phyloP scores from a whole-genome alignment of 1,140 invertebrate genomes.

The Drosophila hydei region DNA sequence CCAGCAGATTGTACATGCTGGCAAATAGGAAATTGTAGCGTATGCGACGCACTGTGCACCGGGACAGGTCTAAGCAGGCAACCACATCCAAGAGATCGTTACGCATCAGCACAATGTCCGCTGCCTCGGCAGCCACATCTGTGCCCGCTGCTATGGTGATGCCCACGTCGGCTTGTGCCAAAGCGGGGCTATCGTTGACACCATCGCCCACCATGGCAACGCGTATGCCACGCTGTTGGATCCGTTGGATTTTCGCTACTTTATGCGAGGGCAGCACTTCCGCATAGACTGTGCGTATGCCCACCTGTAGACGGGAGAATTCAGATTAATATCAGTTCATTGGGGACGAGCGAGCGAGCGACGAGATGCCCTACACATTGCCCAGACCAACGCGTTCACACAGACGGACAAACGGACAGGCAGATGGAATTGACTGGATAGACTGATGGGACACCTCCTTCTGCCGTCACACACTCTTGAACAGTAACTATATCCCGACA shows the following conservation, averaged over 20 bases:
- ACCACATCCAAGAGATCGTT: conserved; percentile 99
- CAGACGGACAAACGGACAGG: too few relatives aligned
- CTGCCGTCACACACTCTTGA: too few relatives aligned
- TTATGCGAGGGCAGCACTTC: conserved; percentile 99
- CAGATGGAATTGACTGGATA: too few relatives aligned
- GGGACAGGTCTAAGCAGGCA: conserved; percentile 96
- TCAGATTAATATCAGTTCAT: neutral
- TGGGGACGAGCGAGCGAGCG: too few relatives aligned
- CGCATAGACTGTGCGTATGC: conserved; percentile 96
- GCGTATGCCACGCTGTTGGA: conserved; percentile 87
- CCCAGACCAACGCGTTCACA: too few relatives aligned
- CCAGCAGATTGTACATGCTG: conserved; percentile 98
- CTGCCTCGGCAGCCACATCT: conserved; percentile 99
- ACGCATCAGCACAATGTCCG: conserved; percentile 98
- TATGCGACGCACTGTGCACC: conserved; percentile 95
- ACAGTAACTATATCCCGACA: too few relatives aligned
- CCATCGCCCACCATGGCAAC: conserved; percentile 95
- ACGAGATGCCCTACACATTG: too few relatives aligned
- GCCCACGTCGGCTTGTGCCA: conserved; percentile 98
- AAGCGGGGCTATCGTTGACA: conserved; percentile 98
- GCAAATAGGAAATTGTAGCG: conserved; percentile 99
- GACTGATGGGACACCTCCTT: too few relatives aligned
- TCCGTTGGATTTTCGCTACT: conserved; percentile 95
- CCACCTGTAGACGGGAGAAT: conserved; percentile 87
- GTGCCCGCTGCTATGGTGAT: conserved; percentile 99